Conservation (phyloP, 2,113 vertebrate species). For the Myxocyprinus asiaticus region DNA sequence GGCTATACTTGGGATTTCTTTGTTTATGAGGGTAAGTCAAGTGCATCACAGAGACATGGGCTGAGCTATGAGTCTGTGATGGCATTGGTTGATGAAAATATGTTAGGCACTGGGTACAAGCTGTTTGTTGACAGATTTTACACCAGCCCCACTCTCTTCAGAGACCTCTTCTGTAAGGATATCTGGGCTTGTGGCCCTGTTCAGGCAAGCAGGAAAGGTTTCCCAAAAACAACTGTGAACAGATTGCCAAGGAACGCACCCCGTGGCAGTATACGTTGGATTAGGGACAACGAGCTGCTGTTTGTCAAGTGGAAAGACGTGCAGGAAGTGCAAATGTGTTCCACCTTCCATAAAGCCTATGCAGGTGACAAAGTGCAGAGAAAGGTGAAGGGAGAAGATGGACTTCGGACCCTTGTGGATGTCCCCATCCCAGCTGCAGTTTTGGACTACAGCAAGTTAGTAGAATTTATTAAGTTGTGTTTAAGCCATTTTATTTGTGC, state of each 20-base stretch:
- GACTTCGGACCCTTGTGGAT: neutral
- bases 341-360: constrained; percentile 27
- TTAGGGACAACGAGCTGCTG: constrained; percentile 25
- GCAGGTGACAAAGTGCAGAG: neutral
- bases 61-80: constrained; percentile 26
- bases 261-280: constrained; percentile 36
- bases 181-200: constrained; percentile 12
- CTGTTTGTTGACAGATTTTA: constrained; percentile 17
- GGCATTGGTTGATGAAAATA: constrained; percentile 5
- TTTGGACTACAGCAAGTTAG: constrained; percentile 2
- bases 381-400: neutral
- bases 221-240: neutral
- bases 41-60: neutral
- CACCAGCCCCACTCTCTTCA: constrained; percentile 13
- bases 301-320: constrained; percentile 18
- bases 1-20: constrained; percentile 41
- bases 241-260: neutral
- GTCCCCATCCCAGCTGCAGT: constrained; percentile 2
- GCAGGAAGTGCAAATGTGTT: constrained; percentile 19
- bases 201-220: neutral
- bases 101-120: constrained; percentile 39
- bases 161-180: neutral
- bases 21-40: constrained; percentile 34
- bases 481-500: too few species aligned
- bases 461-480: neutral